Evolutionary conservation across 2,888 invertebrate species (phyloP).

Genomic region (Rhingia rostrata): DNA sequence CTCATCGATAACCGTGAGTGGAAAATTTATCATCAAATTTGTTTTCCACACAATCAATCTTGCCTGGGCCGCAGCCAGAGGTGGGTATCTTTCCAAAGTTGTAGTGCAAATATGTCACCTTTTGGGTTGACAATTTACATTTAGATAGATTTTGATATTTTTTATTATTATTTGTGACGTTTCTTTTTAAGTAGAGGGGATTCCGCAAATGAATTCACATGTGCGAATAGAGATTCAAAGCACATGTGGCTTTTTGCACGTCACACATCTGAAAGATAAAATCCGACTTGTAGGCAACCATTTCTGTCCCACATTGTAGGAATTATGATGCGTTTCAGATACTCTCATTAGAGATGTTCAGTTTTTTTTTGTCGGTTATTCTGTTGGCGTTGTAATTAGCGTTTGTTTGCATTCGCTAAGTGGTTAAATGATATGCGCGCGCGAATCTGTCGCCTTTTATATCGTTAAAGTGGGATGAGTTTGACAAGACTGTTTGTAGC

Average conservation of each 20-base stretch:
- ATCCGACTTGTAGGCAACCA: constrained; percentile 13
- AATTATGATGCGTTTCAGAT: constrained; percentile 44
- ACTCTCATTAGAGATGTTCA: constrained; percentile 21
- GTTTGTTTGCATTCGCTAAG: constrained; percentile 64
- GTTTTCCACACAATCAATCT: neutral
- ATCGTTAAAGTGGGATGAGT: constrained; percentile 16
- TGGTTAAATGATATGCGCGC: constrained; percentile 60
- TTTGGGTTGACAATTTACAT: constrained; percentile 1
- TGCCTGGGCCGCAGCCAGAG: too few species aligned
- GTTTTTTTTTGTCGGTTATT: constrained; percentile 29
- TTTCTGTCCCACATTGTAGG: constrained; percentile 2
- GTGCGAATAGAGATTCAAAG: neutral
- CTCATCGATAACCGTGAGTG: constrained; percentile 5
- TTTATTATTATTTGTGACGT: neutral
- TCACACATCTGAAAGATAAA: neutral
- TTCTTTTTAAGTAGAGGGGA: neutral
- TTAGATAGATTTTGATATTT: constrained; percentile 2
- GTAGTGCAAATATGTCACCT: constrained; percentile 19
- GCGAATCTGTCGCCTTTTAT: constrained; percentile 42
- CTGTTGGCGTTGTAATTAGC: constrained; percentile 66
- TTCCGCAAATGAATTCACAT: neutral
- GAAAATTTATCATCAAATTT: constrained; percentile 15
- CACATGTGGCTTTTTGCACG: neutral
- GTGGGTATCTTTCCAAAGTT: constrained; percentile 8
- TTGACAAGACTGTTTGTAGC: too few species aligned